Evolutionary conservation across 2,888 invertebrate genomes (phyloP), one percentile per base, ranked within the genome.

Genomic region (Cerastis leucographa): DNA sequence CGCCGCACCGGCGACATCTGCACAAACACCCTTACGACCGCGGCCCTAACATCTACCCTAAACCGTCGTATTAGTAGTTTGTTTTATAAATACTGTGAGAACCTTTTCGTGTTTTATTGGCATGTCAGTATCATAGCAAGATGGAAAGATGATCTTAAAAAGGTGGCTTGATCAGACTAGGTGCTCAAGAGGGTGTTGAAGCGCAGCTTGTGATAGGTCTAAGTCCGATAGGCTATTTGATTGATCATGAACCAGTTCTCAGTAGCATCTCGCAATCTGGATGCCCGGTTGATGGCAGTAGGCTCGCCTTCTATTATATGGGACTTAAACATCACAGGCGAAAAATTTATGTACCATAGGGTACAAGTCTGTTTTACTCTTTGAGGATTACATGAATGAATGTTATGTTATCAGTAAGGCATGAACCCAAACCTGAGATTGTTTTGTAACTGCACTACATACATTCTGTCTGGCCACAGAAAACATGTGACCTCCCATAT

Each of bases 11-110:
- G 88, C 94, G 96, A 93, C 96, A 97, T 96, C 96, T 95, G 35
- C 96, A 96, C 89, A 97, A 96, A 95, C 96, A 97, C 78, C 96
- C 96, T 8, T 97, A 96, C 86, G 96, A 97, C 87, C 93, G 96
- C 29, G 96, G 96, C 80, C 96, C 96, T 75, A 91, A 78, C 65
- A 86, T 86, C 42, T 84, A 85, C 71, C 85, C 85, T 25, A 84
- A 69, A 51, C 76, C 69, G 11, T 77, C 35, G 35, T 81, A 75
- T 80, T 85, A 81, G n/a, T n/a, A 84, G 72, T 68, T 76, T 76
- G 61, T 81, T 74, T 79, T 71, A 83, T 83, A 84, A 82, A 81
- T 71, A 51, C 69, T 62, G 49, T 74, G 29, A 69, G 74, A 77
- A 65, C 56, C 17, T 56, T 77, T 70, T 70, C 46, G 40, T 75